These are phyloP conservation scores for Macroteleia sp. DNA, from an alignment of 2,888 invertebrate species.

Conservation along the genomic window DNA sequence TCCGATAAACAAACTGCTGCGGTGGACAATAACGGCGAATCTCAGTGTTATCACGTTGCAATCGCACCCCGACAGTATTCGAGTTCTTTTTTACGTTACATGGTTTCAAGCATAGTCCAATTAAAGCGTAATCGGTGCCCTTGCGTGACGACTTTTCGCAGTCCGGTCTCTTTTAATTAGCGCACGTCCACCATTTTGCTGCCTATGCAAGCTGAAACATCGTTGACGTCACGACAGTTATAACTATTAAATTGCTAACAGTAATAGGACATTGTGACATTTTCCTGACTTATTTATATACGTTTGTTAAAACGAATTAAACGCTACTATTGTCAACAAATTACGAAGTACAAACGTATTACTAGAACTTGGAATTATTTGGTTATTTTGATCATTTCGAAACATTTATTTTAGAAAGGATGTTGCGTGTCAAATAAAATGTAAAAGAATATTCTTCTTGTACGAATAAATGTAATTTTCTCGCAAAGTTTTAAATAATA, in stretches of 20 bases:
- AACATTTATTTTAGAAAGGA: too few relatives aligned
- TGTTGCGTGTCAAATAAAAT: too few relatives aligned
- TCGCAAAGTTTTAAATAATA: too few relatives aligned
- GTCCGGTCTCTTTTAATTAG: conserved; percentile 53
- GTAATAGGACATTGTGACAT: conserved; percentile 33
- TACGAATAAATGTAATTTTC: too few relatives aligned
- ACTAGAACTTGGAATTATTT: too few relatives aligned
- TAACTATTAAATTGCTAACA: conserved; percentile 33
- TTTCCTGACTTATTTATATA: conserved; percentile 33
- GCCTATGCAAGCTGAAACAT: conserved; percentile 30
- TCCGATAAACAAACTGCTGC: too few relatives aligned
- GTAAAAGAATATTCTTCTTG: too few relatives aligned
- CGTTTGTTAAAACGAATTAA: conserved; percentile 32
- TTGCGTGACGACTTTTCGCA: conserved; percentile 22
- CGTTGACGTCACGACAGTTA: conserved; percentile 37
- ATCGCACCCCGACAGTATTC: conserved; percentile 17
- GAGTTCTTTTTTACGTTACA: conserved; percentile 10
- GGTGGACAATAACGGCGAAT: too few relatives aligned
- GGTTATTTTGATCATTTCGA: too few relatives aligned
- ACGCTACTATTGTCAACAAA: conserved; percentile 6
- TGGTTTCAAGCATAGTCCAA: conserved; percentile 35
- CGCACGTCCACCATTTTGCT: conserved; percentile 20
- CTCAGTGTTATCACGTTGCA: conserved; percentile 16
- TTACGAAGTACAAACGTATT: conserved; percentile 25
- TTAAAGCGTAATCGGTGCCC: conserved; percentile 46